Base-by-base conservation (phyloP, 2,797 vertebrate species). In the Chelidonichthys spinosus region DNA sequence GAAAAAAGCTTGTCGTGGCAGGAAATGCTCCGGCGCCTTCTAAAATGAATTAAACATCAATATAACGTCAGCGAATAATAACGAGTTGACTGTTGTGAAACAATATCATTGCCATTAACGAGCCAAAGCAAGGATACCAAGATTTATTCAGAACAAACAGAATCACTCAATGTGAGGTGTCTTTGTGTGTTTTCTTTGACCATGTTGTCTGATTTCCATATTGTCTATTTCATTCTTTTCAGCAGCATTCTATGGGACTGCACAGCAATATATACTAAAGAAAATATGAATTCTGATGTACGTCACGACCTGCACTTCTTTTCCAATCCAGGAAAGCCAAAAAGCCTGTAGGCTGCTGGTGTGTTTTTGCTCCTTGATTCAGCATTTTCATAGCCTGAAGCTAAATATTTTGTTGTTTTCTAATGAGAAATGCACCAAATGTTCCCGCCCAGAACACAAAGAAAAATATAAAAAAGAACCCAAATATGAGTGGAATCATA, bases 201-300 rank as follows among this genome's bases (percentile, higher is more conserved):
- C 46, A 63, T 15, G 44, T 54, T 36, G 3, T 63, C 33, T 67
- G 11, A 76, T 63, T 72, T 74, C 11, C 36, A 36, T 62, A 36
- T 62, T 14, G 15, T 17, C 0, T 37, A 14, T 53, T 46, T 76
- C 11, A 40, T 49, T 11, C 3, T 61, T 56, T 52, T 56, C 11
- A 37, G 25, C 17, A 32, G 18, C 17, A 11, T n/a, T 68, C 25
- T 13, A 11, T 9, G 15, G 11, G 4, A 47, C 44, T 33, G 32
- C 1, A 72, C 18, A 39, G 9, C 9, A n/a, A n/a, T n/a, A 40
- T 4, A 59, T 25, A 46, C 25, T 1, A 58, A 68, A 4, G 62
- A 50, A 25, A 37, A 55, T 61, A 69, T 13, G 50, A 71, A 35
- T 5, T 18, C 8, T 1, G 11, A 67, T 61, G 37, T 5, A 11